Percentiles rank a stretch among this genome's conserved stretches.
Evolutionary conservation across 1,140 invertebrate species (phyloP).

Genomic region (Dendroctonus ponderosae): DNA sequence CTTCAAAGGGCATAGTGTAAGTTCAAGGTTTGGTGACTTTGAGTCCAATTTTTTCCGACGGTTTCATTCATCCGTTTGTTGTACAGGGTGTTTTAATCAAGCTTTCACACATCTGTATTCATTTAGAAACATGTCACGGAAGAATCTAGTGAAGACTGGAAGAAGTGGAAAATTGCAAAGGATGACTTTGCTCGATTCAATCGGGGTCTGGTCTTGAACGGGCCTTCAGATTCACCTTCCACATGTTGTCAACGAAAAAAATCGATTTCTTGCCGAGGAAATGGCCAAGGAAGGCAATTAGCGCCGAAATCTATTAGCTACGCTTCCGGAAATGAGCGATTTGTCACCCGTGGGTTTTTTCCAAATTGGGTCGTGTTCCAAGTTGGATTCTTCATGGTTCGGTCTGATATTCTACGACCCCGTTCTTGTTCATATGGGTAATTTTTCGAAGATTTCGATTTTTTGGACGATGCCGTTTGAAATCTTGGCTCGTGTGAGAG

Average conservation of each 20-base stretch:
- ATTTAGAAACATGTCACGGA: neutral
- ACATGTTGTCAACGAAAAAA: constrained; percentile 9
- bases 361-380: constrained; percentile 14
- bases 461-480: too few species aligned
- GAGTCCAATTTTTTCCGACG: too few species aligned
- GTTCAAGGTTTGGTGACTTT: too few species aligned
- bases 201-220: too few species aligned
- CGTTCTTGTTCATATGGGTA: too few species aligned
- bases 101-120: neutral
- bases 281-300: constrained; percentile 17
- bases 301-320: constrained; percentile 24
- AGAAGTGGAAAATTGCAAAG: constrained; percentile 2
- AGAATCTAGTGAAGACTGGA: neutral
- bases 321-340: constrained; percentile 24
- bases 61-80: too few species aligned
- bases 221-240: constrained; percentile 9
- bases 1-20: constrained; percentile 1
- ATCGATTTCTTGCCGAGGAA: constrained; percentile 13
- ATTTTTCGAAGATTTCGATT: too few species aligned
- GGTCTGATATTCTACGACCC: too few species aligned
- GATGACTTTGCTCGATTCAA: neutral
- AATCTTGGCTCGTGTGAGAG: too few species aligned
- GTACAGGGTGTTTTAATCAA: too few species aligned
- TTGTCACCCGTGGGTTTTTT: constrained; percentile 24
- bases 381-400: too few species aligned